Percentiles rank a stretch among this genome's conserved stretches.
Conservation (phyloP, 2,888 invertebrate species). For the Synergus gifuensis region DNA sequence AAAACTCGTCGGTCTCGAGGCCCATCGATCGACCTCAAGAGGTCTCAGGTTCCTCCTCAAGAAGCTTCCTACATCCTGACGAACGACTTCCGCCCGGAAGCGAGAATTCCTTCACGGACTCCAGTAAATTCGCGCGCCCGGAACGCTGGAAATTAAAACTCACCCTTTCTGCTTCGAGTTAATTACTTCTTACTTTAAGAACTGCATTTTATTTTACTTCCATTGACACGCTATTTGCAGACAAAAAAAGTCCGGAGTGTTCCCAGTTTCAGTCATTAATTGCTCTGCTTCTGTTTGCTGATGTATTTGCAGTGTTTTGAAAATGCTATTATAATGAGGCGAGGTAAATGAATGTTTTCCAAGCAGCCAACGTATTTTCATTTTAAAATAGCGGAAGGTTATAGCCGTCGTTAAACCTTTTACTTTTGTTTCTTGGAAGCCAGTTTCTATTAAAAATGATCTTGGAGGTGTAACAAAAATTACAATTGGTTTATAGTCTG, state of each 20-base stretch:
- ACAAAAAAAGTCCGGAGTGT: conserved; percentile 24
- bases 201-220: conserved; percentile 38
- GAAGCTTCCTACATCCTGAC: conserved; percentile 42
- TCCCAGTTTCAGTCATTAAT: conserved; percentile 27
- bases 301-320: conserved; percentile 1
- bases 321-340: not conserved
- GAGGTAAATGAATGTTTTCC: not conserved
- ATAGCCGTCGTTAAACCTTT: not conserved
- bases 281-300: conserved; percentile 19
- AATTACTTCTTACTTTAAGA: conserved; percentile 42
- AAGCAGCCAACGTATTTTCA: not conserved
- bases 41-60: conserved; percentile 42
- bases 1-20: conserved; percentile 39
- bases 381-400: not conserved
- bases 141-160: conserved; percentile 41
- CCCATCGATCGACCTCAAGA: conserved; percentile 41
- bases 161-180: conserved; percentile 39
- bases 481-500: not conserved
- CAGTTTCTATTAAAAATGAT: not conserved
- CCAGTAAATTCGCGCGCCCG: conserved; percentile 39
- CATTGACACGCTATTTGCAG: conserved; percentile 39
- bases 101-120: conserved; percentile 39
- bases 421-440: not conserved
- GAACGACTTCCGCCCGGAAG: conserved; percentile 42
- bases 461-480: not conserved